A percentile compares a stretch with the other conserved stretches of the same genome.
phyloP scores from a whole-genome alignment of 2,888 invertebrate genomes.

The Lutraria lutraria region DNA sequence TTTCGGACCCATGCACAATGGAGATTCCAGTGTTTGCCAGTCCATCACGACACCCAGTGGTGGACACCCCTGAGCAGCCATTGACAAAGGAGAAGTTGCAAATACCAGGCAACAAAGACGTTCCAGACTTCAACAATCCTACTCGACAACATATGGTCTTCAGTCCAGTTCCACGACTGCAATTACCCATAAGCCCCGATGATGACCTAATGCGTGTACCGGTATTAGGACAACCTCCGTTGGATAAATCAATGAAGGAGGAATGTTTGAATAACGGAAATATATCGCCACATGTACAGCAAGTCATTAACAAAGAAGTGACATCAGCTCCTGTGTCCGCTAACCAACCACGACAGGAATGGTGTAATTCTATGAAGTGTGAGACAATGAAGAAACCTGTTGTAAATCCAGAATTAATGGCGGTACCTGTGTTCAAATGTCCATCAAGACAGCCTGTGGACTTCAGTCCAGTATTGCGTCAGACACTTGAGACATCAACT shows the following conservation, averaged over 20 bases:
- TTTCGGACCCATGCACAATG: neutral
- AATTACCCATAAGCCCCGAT: neutral
- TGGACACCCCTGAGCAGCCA: no score
- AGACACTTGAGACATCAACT: neutral
- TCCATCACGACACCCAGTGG: no score
- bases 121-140: neutral
- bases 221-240: neutral
- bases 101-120: neutral
- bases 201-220: neutral
- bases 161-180: conserved; percentile 1
- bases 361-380: neutral
- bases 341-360: neutral
- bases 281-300: neutral
- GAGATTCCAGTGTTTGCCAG: neutral
- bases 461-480: neutral
- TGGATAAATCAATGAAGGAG: neutral
- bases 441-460: neutral
- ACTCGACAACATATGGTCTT: neutral
- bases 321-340: neutral
- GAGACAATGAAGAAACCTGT: neutral
- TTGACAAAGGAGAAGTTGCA: no score
- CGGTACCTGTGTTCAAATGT: neutral
- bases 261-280: neutral
- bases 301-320: neutral
- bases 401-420: no score